Conservation (phyloP, 2,888 invertebrate species). For the Temnothorax unifasciatus region DNA sequence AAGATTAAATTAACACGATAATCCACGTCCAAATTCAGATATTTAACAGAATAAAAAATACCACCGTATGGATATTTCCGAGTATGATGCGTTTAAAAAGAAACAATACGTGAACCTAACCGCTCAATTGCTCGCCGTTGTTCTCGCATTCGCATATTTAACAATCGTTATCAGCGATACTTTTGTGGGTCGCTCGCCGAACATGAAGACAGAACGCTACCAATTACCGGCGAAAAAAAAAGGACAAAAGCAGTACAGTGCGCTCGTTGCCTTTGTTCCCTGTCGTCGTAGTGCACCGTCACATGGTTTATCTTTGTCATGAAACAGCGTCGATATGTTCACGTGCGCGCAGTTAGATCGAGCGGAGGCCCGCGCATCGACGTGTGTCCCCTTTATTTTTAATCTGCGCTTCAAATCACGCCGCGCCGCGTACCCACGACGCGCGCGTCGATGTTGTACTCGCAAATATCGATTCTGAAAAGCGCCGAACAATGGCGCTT, state of each 20-base stretch:
- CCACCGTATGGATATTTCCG: background rate
- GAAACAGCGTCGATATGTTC: conserved; percentile 53
- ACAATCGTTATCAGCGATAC: conserved; percentile 48
- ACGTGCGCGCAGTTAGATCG: conserved; percentile 60
- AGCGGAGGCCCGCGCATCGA: conserved; percentile 64
- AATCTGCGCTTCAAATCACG: conserved; percentile 82
- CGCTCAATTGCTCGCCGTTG: conserved; percentile 49
- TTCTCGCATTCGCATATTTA: conserved; percentile 37
- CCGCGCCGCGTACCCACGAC: conserved; percentile 72
- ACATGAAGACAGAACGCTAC: conserved; percentile 49
- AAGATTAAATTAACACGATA: background rate
- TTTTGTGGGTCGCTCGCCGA: conserved; percentile 36
- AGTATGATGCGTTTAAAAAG: conserved; percentile 16
- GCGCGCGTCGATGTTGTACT: conserved; percentile 80
- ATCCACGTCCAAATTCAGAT: background rate
- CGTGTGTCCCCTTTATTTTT: conserved; percentile 82
- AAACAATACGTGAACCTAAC: conserved; percentile 9
- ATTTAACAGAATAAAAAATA: conserved; percentile 18
- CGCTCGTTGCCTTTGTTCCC: conserved; percentile 35
- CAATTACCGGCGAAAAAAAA: conserved; percentile 52
- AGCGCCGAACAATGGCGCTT: conserved; percentile 85
- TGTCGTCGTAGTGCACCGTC: conserved; percentile 43
- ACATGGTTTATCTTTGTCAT: conserved; percentile 52
- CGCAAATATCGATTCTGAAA: conserved; percentile 86
- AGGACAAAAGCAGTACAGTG: conserved; percentile 45